Conservation (phyloP, 2,888 invertebrate species). For the Stenodera caucasica region DNA sequence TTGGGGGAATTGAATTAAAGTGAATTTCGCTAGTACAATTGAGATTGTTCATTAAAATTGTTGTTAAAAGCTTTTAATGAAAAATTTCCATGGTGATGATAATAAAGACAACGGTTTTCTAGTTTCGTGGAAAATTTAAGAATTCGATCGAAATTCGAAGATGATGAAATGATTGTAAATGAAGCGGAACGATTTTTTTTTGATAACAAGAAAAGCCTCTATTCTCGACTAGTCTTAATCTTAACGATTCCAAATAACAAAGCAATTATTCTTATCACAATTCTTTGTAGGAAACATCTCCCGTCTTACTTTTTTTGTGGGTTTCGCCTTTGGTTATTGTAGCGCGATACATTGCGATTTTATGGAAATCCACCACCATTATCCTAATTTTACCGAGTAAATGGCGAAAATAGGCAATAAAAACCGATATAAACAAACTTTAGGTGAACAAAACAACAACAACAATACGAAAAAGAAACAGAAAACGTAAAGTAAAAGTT, state of each 20-base stretch:
- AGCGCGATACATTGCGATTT: neutral
- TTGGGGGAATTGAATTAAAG: too few species aligned
- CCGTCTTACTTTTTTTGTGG: neutral
- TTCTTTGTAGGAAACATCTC: neutral
- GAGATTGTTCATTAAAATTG: conserved; percentile 1
- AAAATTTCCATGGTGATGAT: neutral
- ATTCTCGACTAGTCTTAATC: neutral
- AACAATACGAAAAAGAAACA: too few species aligned
- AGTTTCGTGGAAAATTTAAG: too few species aligned
- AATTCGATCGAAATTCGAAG: too few species aligned
- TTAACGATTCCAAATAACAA: neutral
- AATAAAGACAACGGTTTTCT: neutral
- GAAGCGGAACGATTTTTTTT: neutral
- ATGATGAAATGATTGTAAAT: too few species aligned
- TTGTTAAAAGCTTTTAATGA: neutral
- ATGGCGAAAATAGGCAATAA: neutral
- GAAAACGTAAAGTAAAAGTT: too few species aligned
- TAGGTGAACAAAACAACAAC: neutral
- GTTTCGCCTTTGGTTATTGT: neutral
- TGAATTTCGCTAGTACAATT: too few species aligned
- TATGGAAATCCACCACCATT: neutral
- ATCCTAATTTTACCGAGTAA: neutral
- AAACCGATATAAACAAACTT: neutral
- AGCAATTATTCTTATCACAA: conserved; percentile 3
- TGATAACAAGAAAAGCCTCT: neutral